phyloP scores from a whole-genome alignment of 2,888 invertebrate genomes.

The Patella caerulea region DNA sequence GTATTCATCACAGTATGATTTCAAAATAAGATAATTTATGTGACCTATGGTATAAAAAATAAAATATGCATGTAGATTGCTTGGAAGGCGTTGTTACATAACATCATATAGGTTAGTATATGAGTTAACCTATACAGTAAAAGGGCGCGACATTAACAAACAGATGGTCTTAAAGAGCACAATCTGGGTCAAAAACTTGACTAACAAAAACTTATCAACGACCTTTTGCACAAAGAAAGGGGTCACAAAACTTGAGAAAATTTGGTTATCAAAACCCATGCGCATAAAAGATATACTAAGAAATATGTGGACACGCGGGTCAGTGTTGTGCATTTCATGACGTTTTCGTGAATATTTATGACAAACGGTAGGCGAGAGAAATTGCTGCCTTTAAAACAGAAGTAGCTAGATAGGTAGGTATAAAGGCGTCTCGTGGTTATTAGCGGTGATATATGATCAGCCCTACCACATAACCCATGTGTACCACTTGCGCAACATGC shows the following conservation, averaged over 20 bases:
- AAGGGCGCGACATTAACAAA: slow-evolving; percentile 11
- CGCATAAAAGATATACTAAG: no score
- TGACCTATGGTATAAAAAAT: no score
- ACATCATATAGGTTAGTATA: not conserved
- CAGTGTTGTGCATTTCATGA: no score
- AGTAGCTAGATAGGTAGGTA: not conserved
- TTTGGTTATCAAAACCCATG: no score
- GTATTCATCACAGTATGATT: no score
- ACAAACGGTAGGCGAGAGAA: no score
- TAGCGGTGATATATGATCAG: slow-evolving; percentile 8
- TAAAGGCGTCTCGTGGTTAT: not conserved
- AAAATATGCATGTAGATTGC: no score
- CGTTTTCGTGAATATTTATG: no score
- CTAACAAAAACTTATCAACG: slow-evolving; percentile 12
- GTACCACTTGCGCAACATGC: slow-evolving; percentile 10
- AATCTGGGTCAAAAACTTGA: slow-evolving; percentile 12
- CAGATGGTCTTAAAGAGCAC: slow-evolving; percentile 13
- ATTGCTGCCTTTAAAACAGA: no score
- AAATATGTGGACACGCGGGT: no score
- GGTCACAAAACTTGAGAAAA: slow-evolving; percentile 7
- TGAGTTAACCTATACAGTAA: slow-evolving; percentile 3
- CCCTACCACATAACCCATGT: slow-evolving; percentile 5
- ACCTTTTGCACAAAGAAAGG: slow-evolving; percentile 3
- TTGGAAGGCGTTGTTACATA: no score
- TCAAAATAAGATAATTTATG: no score